Evolutionary conservation across 2,888 invertebrate genomes (phyloP).

Genomic region (Eledona agricola): DNA sequence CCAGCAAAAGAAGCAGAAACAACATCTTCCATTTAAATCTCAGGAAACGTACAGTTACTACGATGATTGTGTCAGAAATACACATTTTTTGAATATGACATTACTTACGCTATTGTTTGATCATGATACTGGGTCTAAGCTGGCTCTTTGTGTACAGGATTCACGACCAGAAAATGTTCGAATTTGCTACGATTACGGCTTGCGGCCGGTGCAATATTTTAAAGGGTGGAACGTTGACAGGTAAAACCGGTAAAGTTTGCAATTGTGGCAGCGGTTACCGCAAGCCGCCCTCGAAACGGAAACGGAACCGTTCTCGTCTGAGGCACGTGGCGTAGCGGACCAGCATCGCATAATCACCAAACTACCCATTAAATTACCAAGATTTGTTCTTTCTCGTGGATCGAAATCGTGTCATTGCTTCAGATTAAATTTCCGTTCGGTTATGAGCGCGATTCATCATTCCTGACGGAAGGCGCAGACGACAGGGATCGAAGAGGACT

Average conservation of each 20-base stretch:
- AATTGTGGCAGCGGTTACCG: conserved; percentile 35
- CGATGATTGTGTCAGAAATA: too few relatives aligned
- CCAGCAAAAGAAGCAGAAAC: too few relatives aligned
- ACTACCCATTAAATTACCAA: conserved; percentile 33
- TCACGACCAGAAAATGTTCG: too few relatives aligned
- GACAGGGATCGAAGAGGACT: too few relatives aligned
- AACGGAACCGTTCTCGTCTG: conserved; percentile 34
- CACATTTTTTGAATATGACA: too few relatives aligned
- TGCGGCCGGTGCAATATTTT: conserved; percentile 32
- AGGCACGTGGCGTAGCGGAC: conserved; percentile 25
- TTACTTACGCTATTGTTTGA: too few relatives aligned
- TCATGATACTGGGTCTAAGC: too few relatives aligned
- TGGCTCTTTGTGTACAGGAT: too few relatives aligned
- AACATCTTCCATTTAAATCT: too few relatives aligned
- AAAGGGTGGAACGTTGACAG: conserved; percentile 33
- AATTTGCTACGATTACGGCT: conserved; percentile 32
- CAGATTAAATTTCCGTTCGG: conserved; percentile 29
- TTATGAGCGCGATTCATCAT: conserved; percentile 28
- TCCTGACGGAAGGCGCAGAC: too few relatives aligned
- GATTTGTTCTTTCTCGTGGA: conserved; percentile 10
- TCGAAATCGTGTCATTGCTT: conserved; percentile 16
- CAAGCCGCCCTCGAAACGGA: conserved; percentile 28
- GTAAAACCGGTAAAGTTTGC: conserved; percentile 37
- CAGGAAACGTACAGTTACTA: too few relatives aligned
- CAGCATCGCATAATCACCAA: conserved; percentile 10